Base-by-base conservation (phyloP, 2,113 vertebrate species). In the Stegostoma tigrinum region DNA sequence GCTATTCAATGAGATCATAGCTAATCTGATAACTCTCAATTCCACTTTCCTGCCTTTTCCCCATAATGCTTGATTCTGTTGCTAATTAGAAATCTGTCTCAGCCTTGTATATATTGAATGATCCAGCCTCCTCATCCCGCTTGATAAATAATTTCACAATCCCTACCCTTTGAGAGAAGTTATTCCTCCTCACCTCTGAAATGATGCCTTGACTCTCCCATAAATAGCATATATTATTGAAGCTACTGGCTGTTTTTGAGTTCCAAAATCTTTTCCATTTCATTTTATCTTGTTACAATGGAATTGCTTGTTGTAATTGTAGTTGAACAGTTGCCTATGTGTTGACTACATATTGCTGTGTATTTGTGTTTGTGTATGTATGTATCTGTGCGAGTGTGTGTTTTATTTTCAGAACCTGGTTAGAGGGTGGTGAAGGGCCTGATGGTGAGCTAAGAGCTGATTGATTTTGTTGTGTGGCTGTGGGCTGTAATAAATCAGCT, bases 391-490 rank as follows among this genome's bases (percentile, higher is more conserved):
- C 91, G 14, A 2, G 66, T 95, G 96, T 95, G 96, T 96, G 97
- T 98, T 98, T 98, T 98, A 98, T 98, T 98, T 98, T 97, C 98
- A 98, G 98, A 98, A 98, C 98, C 97, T 97, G 95, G 97, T 97
- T 98, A 98, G 97, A 97, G 97, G 98, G 98, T 98, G 98, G 98
- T 99, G 98, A 98, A 98, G 99, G 98, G 97, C 97, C 97, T 97
- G 97, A 97, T 64, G 98, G 98, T 99, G 99, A 99, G 98, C 98
- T 99, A 98, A 99, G 98, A 99, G 98, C 98, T 98, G 98, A 99
- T 98, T 99, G 98, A 99, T 98, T 98, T 98, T 98, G 98, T 98
- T 98, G 97, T 98, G 98, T 98, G 98, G 98, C 98, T 98, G 98
- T 98, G 98, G 98, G 98, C 97, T 97, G 98, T 98, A 98, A 99